Base-by-base conservation (phyloP, 2,888 invertebrate genomes). In the Eremobia ochroleuca region DNA sequence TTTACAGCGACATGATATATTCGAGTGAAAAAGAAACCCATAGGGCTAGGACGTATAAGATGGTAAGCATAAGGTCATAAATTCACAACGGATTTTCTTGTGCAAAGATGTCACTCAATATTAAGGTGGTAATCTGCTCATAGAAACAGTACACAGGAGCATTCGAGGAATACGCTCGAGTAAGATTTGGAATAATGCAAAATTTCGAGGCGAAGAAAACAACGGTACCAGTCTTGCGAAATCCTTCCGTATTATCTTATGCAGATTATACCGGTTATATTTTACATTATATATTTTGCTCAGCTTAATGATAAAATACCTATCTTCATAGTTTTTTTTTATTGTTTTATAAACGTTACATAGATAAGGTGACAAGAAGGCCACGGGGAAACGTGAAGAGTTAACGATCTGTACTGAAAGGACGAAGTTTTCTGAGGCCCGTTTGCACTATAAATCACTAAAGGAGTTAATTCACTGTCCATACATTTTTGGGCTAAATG, bases 71-170 rank as follows among this genome's bases (percentile, higher is more conserved):
- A 31, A 21, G 49, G 8, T 34, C 2, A 43, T 43, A 52, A 43
- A 81, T 70, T 49, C 21, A 49, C 21, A 11, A 15, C 34, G 25
- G 0, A 34, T 49, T 77, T 81, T 43, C 18, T 5, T 18, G 43
- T 37, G 61, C n/a, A 55, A 55, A 77, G 0, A 43, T 43, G 81
- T 34, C 81, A 52, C 28, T 52, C 61, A 61, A 43, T 25, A 73
- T 77, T 61, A 71, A 18, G 49, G 18, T 9, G 18, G 11, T 79
- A 40, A 70, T 49, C 6, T 49, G 21, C 15, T 37, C n/a, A n/a
- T 52, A 43, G n/a, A 79, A 59, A 49, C 4, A 13, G 15, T 46
- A 75, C 2, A 25, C 34, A 43, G 15, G 4, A 6, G 31, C 4
- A 49, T 25, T 46, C 13, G 1, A 55, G 13, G 37, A 31, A 55